phyloP scores from a whole-genome alignment of 2,113 vertebrate species.

The Ammodytes marinus region DNA sequence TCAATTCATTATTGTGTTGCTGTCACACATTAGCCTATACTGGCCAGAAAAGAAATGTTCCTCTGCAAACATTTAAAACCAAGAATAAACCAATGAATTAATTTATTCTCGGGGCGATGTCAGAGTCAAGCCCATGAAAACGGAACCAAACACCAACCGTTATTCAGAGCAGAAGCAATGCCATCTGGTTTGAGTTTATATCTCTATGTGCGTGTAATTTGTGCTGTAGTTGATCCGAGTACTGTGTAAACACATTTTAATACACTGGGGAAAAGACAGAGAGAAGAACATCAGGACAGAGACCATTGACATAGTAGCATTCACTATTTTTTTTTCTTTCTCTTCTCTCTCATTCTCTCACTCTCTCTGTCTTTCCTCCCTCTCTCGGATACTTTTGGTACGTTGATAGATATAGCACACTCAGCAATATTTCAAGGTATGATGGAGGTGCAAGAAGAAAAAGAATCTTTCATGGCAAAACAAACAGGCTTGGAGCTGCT shows the following conservation, averaged over 20 bases:
- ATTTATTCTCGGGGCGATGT: constrained; percentile 63
- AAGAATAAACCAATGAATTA: constrained; percentile 61
- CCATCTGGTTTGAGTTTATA: constrained; percentile 74
- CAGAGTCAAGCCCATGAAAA: constrained; percentile 61
- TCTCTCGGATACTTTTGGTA: constrained; percentile 49
- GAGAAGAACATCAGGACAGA: constrained; percentile 38
- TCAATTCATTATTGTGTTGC: constrained; percentile 46
- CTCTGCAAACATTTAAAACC: constrained; percentile 62
- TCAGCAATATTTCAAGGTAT: constrained; percentile 76
- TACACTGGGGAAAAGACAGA: constrained; percentile 27
- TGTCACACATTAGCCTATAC: constrained; percentile 43
- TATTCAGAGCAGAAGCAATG: constrained; percentile 68
- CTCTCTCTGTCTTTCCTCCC: constrained; percentile 10
- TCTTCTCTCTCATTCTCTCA: constrained; percentile 12
- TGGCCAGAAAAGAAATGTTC: constrained; percentile 54
- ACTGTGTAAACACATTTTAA: constrained; percentile 73
- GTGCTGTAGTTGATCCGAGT: constrained; percentile 62
- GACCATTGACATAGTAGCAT: constrained; percentile 20
- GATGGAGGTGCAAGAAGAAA: constrained; percentile 61
- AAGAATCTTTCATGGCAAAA: constrained; percentile 64
- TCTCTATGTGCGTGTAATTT: constrained; percentile 73
- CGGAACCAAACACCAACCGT: constrained; percentile 57
- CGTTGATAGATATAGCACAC: constrained; percentile 63
- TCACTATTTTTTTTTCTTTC: constrained; percentile 2
- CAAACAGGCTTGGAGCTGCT: constrained; percentile 72